phyloP scores from a whole-genome alignment of 1,140 invertebrate species.

The Sycophaga agraensis region DNA sequence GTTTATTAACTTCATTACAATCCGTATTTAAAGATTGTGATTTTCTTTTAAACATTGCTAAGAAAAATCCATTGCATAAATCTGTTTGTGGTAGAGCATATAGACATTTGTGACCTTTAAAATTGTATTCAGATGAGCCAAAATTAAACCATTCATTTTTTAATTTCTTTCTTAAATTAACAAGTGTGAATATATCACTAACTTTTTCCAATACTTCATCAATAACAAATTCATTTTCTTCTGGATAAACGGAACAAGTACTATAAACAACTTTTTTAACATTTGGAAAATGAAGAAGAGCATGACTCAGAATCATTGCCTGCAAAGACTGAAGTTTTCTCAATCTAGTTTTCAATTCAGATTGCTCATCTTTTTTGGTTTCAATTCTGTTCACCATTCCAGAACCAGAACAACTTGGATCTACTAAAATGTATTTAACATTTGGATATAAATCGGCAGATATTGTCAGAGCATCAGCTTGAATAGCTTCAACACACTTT shows the following conservation, averaged over 20 bases:
- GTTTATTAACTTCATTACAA: no score
- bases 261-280: slow-evolving; percentile 90
- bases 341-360: slow-evolving; percentile 55
- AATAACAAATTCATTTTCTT: slow-evolving; percentile 93
- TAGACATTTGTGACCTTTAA: slow-evolving; percentile 72
- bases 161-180: slow-evolving; percentile 62
- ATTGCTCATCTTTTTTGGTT: not conserved
- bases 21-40: no score
- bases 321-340: slow-evolving; percentile 79
- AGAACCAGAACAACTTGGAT: slow-evolving; percentile 94
- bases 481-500: slow-evolving; percentile 66
- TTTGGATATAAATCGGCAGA: slow-evolving; percentile 62
- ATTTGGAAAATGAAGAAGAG: slow-evolving; percentile 78
- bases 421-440: slow-evolving; percentile 89
- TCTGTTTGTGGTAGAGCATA: slow-evolving; percentile 75
- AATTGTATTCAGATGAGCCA: slow-evolving; percentile 65
- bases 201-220: slow-evolving; percentile 63
- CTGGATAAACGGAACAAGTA: slow-evolving; percentile 85
- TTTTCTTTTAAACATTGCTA: slow-evolving; percentile 80
- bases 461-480: slow-evolving; percentile 73
- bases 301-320: slow-evolving; percentile 80
- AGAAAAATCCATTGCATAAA: slow-evolving; percentile 91
- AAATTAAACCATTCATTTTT: slow-evolving; percentile 69
- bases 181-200: slow-evolving; percentile 64
- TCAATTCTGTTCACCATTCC: slow-evolving; percentile 61